These are phyloP conservation scores for Ectobius pallidus DNA, from an alignment of 2,888 invertebrate species.

Conservation along the genomic window DNA sequence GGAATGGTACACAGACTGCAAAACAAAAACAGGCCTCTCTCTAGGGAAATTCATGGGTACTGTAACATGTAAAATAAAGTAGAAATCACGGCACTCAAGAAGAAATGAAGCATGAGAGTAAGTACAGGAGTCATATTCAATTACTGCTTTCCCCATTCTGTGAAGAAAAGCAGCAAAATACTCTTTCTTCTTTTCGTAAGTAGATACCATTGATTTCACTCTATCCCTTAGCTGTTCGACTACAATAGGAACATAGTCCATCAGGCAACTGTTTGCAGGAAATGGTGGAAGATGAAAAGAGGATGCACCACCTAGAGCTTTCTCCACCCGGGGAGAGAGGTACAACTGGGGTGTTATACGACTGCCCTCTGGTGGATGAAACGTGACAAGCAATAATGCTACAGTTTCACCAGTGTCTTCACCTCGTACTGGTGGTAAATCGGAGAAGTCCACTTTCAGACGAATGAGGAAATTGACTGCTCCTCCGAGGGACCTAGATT, in stretches of 20 bases:
- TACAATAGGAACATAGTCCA: constrained; percentile 54
- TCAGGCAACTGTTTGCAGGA: constrained; percentile 52
- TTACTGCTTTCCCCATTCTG: constrained; percentile 54
- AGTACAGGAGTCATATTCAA: constrained; percentile 59
- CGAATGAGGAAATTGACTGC: constrained; percentile 68
- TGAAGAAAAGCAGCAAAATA: constrained; percentile 56
- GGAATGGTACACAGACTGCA: constrained; percentile 55
- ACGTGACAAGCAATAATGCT: constrained; percentile 63
- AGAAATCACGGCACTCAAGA: constrained; percentile 66
- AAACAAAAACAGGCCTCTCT: constrained; percentile 51
- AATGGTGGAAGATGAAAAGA: constrained; percentile 56
- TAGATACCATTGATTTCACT: constrained; percentile 50
- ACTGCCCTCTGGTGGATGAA: constrained; percentile 60
- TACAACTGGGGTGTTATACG: constrained; percentile 56
- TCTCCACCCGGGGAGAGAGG: constrained; percentile 60
- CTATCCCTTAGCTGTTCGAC: constrained; percentile 51
- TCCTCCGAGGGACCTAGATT: constrained; percentile 55
- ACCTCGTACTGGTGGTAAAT: constrained; percentile 64
- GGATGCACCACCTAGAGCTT: constrained; percentile 55
- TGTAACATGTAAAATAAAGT: constrained; percentile 65
- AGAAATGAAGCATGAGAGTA: constrained; percentile 62
- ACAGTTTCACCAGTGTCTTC: constrained; percentile 57
- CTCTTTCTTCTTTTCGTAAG: constrained; percentile 56
- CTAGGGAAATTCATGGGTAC: constrained; percentile 53
- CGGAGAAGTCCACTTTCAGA: constrained; percentile 66